Evolutionary conservation across 2,888 invertebrate species (phyloP).

Genomic region (Scotopteryx bipunctaria): DNA sequence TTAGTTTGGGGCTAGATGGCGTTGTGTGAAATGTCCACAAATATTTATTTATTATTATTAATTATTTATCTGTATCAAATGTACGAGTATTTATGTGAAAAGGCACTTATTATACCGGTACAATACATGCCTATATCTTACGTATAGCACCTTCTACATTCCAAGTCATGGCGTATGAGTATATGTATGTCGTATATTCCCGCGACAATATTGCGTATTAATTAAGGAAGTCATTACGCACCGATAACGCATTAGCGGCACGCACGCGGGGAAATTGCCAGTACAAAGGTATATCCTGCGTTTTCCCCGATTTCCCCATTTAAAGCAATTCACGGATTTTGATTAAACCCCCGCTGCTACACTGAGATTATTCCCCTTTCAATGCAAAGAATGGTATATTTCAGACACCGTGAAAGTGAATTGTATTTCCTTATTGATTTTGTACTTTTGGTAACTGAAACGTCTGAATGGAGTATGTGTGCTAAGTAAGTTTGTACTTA

Average conservation of each 20-base stretch:
- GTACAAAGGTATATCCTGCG: constrained; percentile 82
- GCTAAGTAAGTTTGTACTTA: not conserved
- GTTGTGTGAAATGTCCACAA: too few relatives aligned
- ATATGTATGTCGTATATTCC: constrained; percentile 18
- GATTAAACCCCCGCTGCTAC: constrained; percentile 80
- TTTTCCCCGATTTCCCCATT: constrained; percentile 83
- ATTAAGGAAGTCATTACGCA: constrained; percentile 83
- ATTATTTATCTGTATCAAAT: too few relatives aligned
- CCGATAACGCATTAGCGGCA: constrained; percentile 79
- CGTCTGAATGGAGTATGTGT: constrained; percentile 42
- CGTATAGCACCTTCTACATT: too few relatives aligned
- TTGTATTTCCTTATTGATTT: constrained; percentile 81
- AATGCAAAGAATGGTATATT: constrained; percentile 82
- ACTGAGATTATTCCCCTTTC: constrained; percentile 81
- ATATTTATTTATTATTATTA: too few relatives aligned
- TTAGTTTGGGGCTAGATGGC: too few relatives aligned
- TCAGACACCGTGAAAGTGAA: constrained; percentile 81
- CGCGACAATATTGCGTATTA: constrained; percentile 75
- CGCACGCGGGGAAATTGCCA: constrained; percentile 80
- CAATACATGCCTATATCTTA: too few relatives aligned
- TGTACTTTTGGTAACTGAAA: constrained; percentile 50
- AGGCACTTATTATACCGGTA: too few relatives aligned
- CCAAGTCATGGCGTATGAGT: too few relatives aligned
- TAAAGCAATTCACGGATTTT: constrained; percentile 83
- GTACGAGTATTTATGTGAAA: too few relatives aligned